Conservation (phyloP, 37 sponge, comb jelly and placozoan species). For the Aphrocallistes beatrix region DNA sequence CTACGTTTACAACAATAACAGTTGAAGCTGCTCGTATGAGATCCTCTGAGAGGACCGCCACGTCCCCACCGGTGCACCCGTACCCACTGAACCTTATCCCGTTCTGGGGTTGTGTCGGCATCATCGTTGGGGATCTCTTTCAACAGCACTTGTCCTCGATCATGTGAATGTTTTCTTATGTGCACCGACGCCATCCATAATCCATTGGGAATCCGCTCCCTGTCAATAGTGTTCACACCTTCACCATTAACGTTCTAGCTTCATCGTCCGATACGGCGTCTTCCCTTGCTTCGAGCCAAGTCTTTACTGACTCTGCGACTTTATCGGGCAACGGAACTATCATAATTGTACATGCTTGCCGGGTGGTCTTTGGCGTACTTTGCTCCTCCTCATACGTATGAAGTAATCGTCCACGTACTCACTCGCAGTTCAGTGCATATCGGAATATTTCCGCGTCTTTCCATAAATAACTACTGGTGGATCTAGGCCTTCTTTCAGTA, state of each 20-base stretch:
- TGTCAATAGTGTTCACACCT: too few species aligned
- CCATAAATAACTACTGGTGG: neutral
- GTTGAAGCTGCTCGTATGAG: neutral
- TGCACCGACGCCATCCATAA: too few species aligned
- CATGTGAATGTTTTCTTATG: neutral
- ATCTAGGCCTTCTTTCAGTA: neutral
- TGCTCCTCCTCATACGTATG: neutral
- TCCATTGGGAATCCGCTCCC: too few species aligned
- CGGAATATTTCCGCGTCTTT: neutral
- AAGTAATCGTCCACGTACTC: neutral
- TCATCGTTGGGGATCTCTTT: neutral
- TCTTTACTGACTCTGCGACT: neutral
- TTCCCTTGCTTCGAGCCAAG: neutral
- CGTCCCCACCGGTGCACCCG: neutral
- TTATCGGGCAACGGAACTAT: neutral
- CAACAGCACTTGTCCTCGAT: neutral
- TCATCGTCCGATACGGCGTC: neutral
- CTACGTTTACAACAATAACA: neutral
- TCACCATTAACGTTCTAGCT: neutral
- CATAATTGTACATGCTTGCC: neutral
- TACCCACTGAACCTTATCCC: neutral
- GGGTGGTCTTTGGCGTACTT: too few species aligned
- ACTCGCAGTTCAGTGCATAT: neutral
- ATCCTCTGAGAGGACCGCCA: too few species aligned
- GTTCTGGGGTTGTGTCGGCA: neutral